These are phyloP conservation scores for Clanis bilineata DNA, from an alignment of 2,888 invertebrate species.

Conservation along the genomic window DNA sequence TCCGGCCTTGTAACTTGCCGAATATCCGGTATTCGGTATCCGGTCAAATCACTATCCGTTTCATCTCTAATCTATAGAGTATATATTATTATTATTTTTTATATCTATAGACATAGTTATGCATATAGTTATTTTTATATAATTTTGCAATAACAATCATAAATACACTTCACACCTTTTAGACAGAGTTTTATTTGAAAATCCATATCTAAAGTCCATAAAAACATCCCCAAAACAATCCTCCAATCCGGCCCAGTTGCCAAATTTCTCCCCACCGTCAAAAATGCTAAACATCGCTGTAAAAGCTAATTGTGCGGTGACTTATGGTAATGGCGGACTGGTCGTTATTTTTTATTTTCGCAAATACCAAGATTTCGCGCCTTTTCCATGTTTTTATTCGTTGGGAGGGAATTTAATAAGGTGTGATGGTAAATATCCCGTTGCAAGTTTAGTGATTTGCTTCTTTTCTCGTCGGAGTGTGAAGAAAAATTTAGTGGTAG, in stretches of 20 bases:
- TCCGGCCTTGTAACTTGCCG: too few relatives aligned
- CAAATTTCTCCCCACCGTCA: constrained; percentile 4
- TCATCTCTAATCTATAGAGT: too few relatives aligned
- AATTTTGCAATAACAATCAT: too few relatives aligned
- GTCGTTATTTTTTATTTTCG: constrained; percentile 65
- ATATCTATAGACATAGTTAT: too few relatives aligned
- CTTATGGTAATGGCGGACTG: constrained; percentile 71
- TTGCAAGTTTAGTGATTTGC: too few relatives aligned
- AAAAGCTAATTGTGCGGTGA: constrained; percentile 66
- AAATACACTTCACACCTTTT: too few relatives aligned
- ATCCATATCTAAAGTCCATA: neutral
- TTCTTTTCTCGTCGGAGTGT: too few relatives aligned
- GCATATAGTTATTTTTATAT: too few relatives aligned
- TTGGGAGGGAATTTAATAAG: neutral
- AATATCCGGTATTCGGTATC: too few relatives aligned
- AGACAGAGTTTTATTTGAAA: neutral
- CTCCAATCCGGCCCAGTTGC: neutral
- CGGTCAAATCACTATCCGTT: too few relatives aligned
- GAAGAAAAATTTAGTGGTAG: too few relatives aligned
- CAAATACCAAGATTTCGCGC: constrained; percentile 41
- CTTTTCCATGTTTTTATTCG: constrained; percentile 9
- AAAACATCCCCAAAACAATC: neutral
- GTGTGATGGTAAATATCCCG: neutral
- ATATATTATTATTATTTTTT: too few relatives aligned
- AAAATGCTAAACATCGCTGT: constrained; percentile 46